phyloP scores from a whole-genome alignment of 2,113 vertebrate genomes.

The Recurvirostra avosetta region DNA sequence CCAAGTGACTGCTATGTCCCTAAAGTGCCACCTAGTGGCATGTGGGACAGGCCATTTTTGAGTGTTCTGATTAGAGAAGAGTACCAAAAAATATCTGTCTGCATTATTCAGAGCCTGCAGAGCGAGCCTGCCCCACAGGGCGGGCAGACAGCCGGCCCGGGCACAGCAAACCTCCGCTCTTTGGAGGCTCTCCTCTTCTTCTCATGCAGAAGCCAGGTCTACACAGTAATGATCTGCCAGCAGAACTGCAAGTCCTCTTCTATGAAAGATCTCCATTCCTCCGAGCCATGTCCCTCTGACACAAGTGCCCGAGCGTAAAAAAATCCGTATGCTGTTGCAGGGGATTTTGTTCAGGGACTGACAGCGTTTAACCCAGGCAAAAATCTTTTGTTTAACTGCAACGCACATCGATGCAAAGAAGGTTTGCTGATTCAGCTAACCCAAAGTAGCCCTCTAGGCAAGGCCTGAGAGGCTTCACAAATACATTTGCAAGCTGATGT shows the following conservation, averaged over 20 bases:
- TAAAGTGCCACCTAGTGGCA: conserved; percentile 78
- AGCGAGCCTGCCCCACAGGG: neutral
- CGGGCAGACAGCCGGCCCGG: neutral
- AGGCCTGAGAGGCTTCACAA: neutral
- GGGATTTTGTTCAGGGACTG: neutral
- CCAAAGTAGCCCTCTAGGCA: neutral
- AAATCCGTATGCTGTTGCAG: neutral
- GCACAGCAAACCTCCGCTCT: neutral
- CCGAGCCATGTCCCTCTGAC: neutral
- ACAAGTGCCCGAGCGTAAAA: neutral
- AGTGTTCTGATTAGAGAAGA: rapidly evolving
- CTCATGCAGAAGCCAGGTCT: neutral
- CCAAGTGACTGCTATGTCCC: conserved; percentile 47
- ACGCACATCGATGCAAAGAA: neutral
- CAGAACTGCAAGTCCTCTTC: neutral
- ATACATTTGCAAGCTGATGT: neutral
- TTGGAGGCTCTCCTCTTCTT: neutral
- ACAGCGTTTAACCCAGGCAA: neutral
- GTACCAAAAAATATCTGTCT: neutral
- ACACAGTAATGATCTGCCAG: neutral
- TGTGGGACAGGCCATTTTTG: neutral
- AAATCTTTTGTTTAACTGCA: neutral
- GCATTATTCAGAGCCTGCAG: neutral
- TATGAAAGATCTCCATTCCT: neutral
- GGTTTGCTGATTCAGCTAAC: neutral